A percentile compares a stretch with the other conserved stretches of the same genome.
These are phyloP conservation scores for Isichthys henryi DNA, from an alignment of 2,113 vertebrate genomes.

Conservation along the genomic window DNA sequence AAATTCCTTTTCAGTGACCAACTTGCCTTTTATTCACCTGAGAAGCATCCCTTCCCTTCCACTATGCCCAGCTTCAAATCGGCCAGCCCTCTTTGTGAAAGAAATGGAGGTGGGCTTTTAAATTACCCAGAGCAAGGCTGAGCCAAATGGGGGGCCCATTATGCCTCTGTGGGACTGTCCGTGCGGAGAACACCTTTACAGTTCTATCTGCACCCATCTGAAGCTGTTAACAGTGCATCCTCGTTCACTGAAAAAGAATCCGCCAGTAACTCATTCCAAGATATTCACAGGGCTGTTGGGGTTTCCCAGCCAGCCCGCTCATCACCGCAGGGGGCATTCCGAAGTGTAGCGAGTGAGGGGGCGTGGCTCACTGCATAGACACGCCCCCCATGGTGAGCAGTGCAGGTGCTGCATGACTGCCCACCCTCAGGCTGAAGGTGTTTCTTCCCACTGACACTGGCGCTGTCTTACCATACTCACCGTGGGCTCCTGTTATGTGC, in stretches of 20 bases:
- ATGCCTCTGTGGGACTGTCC: background rate
- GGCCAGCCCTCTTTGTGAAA: background rate
- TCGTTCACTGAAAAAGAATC: background rate
- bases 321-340: background rate
- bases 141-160: background rate
- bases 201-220: background rate
- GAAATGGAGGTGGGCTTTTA: background rate
- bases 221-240: background rate
- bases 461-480: background rate
- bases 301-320: constrained; percentile 7
- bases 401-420: background rate
- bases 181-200: background rate
- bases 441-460: background rate
- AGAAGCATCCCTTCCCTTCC: background rate
- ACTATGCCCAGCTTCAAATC: background rate
- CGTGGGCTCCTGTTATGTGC: background rate
- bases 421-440: background rate
- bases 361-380: background rate
- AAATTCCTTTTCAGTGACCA: constrained; percentile 8
- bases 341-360: background rate
- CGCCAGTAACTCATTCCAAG: constrained; percentile 1
- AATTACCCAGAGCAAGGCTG: constrained; percentile 7
- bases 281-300: constrained; percentile 6
- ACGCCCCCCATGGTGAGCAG: background rate
- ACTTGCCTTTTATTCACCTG: constrained; percentile 3